Base-by-base conservation (phyloP, 1,140 invertebrate genomes). In the Cataglyphis hispanica region DNA sequence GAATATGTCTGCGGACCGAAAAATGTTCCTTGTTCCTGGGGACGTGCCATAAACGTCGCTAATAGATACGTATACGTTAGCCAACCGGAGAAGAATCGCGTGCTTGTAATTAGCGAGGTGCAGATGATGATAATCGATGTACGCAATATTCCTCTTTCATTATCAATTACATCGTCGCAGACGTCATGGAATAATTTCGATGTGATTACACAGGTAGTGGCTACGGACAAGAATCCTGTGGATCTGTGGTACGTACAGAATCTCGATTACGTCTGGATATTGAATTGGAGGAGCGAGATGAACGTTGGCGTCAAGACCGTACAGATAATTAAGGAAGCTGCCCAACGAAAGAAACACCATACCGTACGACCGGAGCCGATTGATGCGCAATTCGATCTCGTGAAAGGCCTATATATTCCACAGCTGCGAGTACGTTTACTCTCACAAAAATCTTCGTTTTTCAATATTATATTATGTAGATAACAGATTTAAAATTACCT, bases 361-460 rank as follows among this genome's bases (percentile, higher is more conserved):
- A 97, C 97, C 0, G 97, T 98, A 1, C 97, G 98, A 92, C 97
- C 97, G 0, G 97, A 98, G 92, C 97, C 97, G 2, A 97, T 98
- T 43, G 97, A 97, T 90, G 97, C 97, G 7, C 97, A 97, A 91
- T 98, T 98, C 93, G 97, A 98, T 94, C 95, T 97, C 72, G 97
- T 98, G 22, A 95, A 96, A 85, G 96, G 97, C 81, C 93, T 98
- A 37, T 98, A 97, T 92, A 96, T 98, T 66, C 97, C 97, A 1
- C 96, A 96, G 11, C 91, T 93, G 37, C 95, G 96, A 93, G 96
- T 96, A 85, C 19, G 72, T 80, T 46, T 58, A 6, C 13, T 31
- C n/a, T 86, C 4, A 5, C 16, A 6, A 16, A 16, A 27, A 27
- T 25, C n/a, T 86, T 72, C 25, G 2, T 61, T 16, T 58, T 34